Evolutionary conservation across 2,797 vertebrate genomes (phyloP).

Genomic region (Dallia pectoralis): DNA sequence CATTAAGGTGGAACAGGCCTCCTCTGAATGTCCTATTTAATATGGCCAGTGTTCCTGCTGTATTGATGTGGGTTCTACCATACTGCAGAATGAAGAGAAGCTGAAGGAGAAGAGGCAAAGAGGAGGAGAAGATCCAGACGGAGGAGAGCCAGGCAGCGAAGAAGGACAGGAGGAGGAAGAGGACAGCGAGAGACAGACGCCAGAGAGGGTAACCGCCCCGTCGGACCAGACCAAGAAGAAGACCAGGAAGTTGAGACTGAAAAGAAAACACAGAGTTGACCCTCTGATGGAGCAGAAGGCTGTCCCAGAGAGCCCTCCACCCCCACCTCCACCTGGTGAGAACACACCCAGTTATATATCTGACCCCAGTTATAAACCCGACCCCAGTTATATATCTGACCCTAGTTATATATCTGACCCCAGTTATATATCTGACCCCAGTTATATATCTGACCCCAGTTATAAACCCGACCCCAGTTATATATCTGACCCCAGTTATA

Average conservation of each 20-base stretch:
- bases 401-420: too few relatives aligned
- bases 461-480: too few relatives aligned
- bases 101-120: slow-evolving; percentile 71
- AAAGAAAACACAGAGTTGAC: slow-evolving; percentile 89
- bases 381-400: too few relatives aligned
- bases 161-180: slow-evolving; percentile 64
- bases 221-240: slow-evolving; percentile 84
- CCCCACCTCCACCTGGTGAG: slow-evolving; percentile 71
- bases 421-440: too few relatives aligned
- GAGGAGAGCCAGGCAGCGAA: slow-evolving; percentile 33
- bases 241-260: slow-evolving; percentile 84
- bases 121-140: slow-evolving; percentile 42
- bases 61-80: background rate
- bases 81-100: slow-evolving; percentile 80
- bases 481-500: too few relatives aligned
- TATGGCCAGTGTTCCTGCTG: background rate
- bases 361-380: too few relatives aligned
- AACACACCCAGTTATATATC: too few relatives aligned
- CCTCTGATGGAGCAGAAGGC: slow-evolving; percentile 81
- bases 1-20: too few relatives aligned
- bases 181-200: slow-evolving; percentile 70
- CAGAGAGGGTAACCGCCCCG: slow-evolving; percentile 67
- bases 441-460: too few relatives aligned
- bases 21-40: too few relatives aligned
- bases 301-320: slow-evolving; percentile 73